Percentiles rank a stretch among this genome's conserved stretches.
phyloP scores from a whole-genome alignment of 2,113 vertebrate species.

The Scomber colias region DNA sequence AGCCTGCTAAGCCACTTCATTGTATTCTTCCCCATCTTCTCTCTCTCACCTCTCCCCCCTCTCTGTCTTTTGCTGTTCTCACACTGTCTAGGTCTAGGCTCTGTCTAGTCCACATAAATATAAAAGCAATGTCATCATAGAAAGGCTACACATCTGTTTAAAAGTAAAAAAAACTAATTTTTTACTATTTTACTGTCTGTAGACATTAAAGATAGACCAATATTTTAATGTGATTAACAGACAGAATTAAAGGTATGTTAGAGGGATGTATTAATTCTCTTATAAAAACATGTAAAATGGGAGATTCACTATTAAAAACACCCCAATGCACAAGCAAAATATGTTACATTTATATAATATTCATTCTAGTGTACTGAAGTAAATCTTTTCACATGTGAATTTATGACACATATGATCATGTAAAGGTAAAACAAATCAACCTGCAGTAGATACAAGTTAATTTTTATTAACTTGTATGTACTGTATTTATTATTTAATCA shows the following conservation, averaged over 20 bases:
- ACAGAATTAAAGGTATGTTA: background rate
- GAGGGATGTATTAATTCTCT: background rate
- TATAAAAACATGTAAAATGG: background rate
- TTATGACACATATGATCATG: too few relatives aligned
- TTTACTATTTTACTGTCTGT: background rate
- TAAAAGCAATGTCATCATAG: conserved; percentile 42
- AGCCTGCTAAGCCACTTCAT: conserved; percentile 83
- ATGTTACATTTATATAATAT: too few relatives aligned
- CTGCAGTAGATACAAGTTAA: too few relatives aligned
- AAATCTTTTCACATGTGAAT: too few relatives aligned
- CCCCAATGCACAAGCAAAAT: too few relatives aligned
- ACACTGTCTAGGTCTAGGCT: conserved; percentile 56
- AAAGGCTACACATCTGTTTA: conserved; percentile 30
- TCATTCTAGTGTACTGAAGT: too few relatives aligned
- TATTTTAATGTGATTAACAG: background rate
- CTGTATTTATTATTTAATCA: too few relatives aligned
- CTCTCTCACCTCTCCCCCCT: conserved; percentile 68
- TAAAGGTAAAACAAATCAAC: too few relatives aligned
- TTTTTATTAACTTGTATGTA: too few relatives aligned
- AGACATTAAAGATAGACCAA: background rate
- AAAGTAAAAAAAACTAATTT: conserved; percentile 1
- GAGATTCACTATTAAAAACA: background rate
- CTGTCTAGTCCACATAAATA: conserved; percentile 39
- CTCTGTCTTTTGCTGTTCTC: conserved; percentile 71
- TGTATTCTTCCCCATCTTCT: conserved; percentile 83